Evolutionary conservation across 92 coral and sea anemone species (phyloP).

Genomic region (Epizoanthus rinbou): DNA sequence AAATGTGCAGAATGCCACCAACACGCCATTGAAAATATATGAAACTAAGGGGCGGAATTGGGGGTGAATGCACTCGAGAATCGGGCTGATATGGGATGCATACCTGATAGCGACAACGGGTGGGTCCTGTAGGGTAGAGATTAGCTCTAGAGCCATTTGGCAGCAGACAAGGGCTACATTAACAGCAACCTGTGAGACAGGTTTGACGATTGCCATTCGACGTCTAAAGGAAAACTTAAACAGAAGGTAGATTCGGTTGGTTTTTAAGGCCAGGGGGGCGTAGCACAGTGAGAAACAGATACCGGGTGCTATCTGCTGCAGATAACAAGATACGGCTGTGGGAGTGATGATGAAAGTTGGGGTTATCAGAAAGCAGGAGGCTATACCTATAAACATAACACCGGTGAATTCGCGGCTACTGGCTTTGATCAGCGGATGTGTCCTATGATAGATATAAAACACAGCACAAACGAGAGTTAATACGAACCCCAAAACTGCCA

Average conservation of each 20-base stretch:
- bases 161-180: conserved; percentile 36
- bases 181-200: conserved; percentile 35
- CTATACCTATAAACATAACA: conserved; percentile 36
- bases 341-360: conserved; percentile 34
- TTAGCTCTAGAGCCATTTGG: conserved; percentile 27
- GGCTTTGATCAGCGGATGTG: conserved; percentile 33
- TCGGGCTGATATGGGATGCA: conserved; percentile 6
- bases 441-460: conserved; percentile 31
- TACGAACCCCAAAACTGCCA: conserved; percentile 43
- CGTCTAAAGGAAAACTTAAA: conserved; percentile 42
- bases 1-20: conserved; percentile 31
- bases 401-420: conserved; percentile 42
- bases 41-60: conserved; percentile 38
- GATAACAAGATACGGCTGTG: conserved; percentile 11
- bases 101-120: conserved; percentile 33
- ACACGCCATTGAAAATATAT: conserved; percentile 24
- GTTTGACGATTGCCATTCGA: conserved; percentile 28
- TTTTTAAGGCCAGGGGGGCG: conserved; percentile 40
- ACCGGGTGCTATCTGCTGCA: conserved; percentile 40
- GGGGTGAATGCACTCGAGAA: conserved; percentile 40
- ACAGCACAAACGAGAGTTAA: conserved; percentile 33
- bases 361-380: conserved; percentile 17
- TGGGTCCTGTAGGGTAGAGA: conserved; percentile 35
- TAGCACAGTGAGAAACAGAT: conserved; percentile 30
- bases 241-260: conserved; percentile 36